phyloP scores from a whole-genome alignment of 2,888 invertebrate genomes.

The Microchrysa polita region DNA sequence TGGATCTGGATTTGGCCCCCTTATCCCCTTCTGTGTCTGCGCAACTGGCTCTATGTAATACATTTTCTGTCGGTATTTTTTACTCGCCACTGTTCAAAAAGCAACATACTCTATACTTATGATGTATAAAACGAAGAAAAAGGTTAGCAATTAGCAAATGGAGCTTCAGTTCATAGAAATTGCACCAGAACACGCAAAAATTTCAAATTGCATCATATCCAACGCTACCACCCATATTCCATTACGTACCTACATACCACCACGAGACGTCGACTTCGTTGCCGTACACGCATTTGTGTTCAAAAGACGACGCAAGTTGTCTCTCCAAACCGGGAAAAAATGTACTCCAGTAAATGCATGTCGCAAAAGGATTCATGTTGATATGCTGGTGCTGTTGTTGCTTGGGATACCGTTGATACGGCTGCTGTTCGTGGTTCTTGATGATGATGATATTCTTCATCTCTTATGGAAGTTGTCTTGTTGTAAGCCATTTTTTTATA shows the following conservation, averaged over 20 bases:
- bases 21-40: too few relatives aligned
- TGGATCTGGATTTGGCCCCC: too few relatives aligned
- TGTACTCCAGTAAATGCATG: constrained; percentile 2
- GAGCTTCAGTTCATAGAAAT: neutral
- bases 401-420: too few relatives aligned
- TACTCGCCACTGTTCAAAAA: too few relatives aligned
- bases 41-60: too few relatives aligned
- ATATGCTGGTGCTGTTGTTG: too few relatives aligned
- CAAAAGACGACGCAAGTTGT: constrained; percentile 2
- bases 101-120: neutral
- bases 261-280: too few relatives aligned
- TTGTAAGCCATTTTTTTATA: constrained; percentile 27
- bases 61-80: too few relatives aligned
- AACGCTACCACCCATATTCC: neutral
- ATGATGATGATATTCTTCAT: neutral
- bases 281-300: neutral
- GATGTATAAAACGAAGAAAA: neutral
- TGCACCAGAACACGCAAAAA: neutral
- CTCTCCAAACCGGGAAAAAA: constrained; percentile 11
- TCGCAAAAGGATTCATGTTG: constrained; percentile 21
- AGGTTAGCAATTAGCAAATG: constrained; percentile 7
- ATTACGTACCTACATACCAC: neutral
- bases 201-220: neutral
- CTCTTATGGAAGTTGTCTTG: constrained; percentile 29
- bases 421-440: too few relatives aligned